Percentiles rank a stretch among this genome's conserved stretches.
These are phyloP conservation scores for Palloptera scutellata DNA, from an alignment of 2,888 invertebrate genomes.

Conservation along the genomic window DNA sequence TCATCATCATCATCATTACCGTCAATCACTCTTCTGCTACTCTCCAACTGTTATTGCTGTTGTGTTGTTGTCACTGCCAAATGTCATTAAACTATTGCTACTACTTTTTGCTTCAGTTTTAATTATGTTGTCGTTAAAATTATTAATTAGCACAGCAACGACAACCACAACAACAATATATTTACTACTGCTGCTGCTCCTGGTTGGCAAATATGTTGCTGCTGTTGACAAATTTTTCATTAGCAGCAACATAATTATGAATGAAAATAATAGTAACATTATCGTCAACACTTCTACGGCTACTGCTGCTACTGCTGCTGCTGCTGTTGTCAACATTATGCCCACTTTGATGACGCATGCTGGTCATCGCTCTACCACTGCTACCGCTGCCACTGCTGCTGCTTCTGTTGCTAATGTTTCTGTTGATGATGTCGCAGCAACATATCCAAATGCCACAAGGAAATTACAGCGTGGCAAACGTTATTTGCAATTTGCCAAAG, in stretches of 20 bases:
- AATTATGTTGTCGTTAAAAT: conserved; percentile 23
- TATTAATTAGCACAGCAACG: conserved; percentile 24
- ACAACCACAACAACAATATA: conserved; percentile 39
- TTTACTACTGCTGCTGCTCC: conserved; percentile 20
- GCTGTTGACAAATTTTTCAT: neutral
- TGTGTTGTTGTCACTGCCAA: conserved; percentile 6
- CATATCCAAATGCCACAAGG: neutral
- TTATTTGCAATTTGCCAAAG: conserved; percentile 59
- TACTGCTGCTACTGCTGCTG: no score
- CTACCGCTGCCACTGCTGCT: neutral
- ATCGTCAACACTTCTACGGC: neutral
- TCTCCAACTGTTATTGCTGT: neutral
- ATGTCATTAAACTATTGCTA: conserved; percentile 5
- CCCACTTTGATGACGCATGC: neutral
- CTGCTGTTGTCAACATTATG: no score
- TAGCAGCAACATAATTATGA: conserved; percentile 1
- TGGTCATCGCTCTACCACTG: conserved; percentile 8
- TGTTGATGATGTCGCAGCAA: conserved; percentile 9
- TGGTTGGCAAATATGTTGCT: neutral
- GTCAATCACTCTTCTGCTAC: neutral
- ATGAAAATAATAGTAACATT: neutral
- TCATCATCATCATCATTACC: neutral
- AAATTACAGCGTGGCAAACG: conserved; percentile 55
- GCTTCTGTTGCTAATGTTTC: neutral
- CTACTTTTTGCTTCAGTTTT: conserved; percentile 11